Evolutionary conservation across 2,888 invertebrate species (phyloP), one percentile per base, ranked within the genome.

Genomic region (Copidosoma aretas): DNA sequence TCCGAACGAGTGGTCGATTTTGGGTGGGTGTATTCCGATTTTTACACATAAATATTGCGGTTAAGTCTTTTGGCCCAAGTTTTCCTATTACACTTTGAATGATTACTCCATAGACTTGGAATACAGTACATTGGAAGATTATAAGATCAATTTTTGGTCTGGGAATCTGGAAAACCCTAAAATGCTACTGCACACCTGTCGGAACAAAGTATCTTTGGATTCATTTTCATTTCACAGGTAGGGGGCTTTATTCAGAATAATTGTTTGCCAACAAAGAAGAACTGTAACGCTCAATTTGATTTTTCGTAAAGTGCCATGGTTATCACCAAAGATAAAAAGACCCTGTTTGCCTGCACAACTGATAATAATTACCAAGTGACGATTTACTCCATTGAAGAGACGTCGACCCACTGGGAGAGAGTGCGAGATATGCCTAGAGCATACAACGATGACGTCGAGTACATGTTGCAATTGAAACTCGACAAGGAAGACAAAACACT

Each of bases 401-500:
- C 85, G 19, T 84, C 86, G 24, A 81, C 81, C n/a, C 80, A 79
- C 65, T 93, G 93, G 93, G 84, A 85, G 17, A 87, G 89, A 70
- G 83, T 86, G 3, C 84, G 87, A 68, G 88, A 89, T 64, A 83
- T 94, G 49, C 87, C 89, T 0, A 88, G 91, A 64, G 86, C 88
- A 51, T 88, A 89, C 75, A 91, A 91, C 21, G 93, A 93, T 68
- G 88, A 89, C 0, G 90, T 89, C 22, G 93, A 93, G 80, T 89
- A 90, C 58, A 86, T 95, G 81, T 85, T 95, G 56, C 95, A 95
- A 80, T 84, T 97, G 64, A 93, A 93, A 79, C 84, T 97, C 53
- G 93, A 94, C 73, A 91, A 90, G 76, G 89, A 93, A 62, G 94
- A 95, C 80, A 88, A 89, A 46, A 91, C 91, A 85, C 85, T 97